Conservation (phyloP, 1,140 invertebrate genomes). For the Sinella curviseta region DNA sequence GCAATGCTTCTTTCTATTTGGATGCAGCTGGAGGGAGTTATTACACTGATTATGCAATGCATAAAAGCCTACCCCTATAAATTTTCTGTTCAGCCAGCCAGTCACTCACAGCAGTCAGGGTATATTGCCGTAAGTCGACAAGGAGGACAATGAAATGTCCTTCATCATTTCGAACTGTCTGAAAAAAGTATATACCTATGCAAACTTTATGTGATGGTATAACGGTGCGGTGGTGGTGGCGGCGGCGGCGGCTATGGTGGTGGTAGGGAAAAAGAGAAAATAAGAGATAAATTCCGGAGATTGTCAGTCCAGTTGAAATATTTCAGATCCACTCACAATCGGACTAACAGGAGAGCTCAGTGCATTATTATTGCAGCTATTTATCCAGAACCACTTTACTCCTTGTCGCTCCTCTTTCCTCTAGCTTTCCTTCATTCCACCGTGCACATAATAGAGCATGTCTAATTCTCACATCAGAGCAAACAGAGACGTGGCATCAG, state of each 20-base stretch:
- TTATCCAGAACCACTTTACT: slow-evolving; percentile 17
- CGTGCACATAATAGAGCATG: slow-evolving; percentile 1
- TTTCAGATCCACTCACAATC: background rate
- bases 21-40: no score
- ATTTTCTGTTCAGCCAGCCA: background rate
- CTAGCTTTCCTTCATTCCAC: background rate
- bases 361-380: slow-evolving; percentile 22
- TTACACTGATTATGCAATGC: background rate
- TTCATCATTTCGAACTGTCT: background rate
- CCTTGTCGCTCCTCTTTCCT: background rate
- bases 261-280: background rate
- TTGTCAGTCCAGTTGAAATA: background rate
- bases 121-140: background rate
- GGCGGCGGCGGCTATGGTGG: background rate
- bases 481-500: background rate
- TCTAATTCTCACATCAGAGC: background rate
- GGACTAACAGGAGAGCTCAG: no score
- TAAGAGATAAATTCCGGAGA: background rate
- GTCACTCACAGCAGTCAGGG: background rate
- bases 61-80: slow-evolving; percentile 12
- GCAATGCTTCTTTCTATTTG: no score
- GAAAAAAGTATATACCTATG: background rate
- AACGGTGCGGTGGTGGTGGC: no score
- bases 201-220: background rate
- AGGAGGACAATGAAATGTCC: slow-evolving; percentile 1